These are phyloP conservation scores for Syngnathus rostellatus DNA, from an alignment of 2,797 vertebrate genomes.

Conservation along the genomic window DNA sequence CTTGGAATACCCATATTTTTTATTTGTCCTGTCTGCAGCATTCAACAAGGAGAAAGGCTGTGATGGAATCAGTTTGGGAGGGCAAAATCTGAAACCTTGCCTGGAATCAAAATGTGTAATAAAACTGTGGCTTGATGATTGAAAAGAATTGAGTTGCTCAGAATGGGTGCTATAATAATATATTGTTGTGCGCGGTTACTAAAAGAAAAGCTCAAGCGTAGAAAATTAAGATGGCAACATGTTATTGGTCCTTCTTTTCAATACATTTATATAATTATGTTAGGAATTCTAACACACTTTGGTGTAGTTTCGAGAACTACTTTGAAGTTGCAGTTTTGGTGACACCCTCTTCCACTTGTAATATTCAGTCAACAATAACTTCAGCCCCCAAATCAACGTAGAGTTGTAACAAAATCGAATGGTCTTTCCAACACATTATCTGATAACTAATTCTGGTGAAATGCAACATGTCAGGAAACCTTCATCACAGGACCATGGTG, in stretches of 20 bases:
- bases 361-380: background rate
- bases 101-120: background rate
- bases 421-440: background rate
- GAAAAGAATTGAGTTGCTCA: too few species aligned
- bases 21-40: background rate
- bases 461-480: conserved; percentile 13
- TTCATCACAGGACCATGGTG: background rate
- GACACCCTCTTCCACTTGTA: background rate
- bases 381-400: background rate
- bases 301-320: background rate
- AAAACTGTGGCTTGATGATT: background rate
- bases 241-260: background rate
- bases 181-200: too few species aligned
- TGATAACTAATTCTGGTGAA: conserved; percentile 3
- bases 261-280: background rate
- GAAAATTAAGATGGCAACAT: background rate
- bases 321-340: background rate
- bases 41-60: background rate
- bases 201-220: too few species aligned
- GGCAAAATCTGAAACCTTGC: background rate
- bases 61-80: background rate
- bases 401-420: background rate
- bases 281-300: background rate
- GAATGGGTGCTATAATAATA: too few species aligned
- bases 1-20: background rate